Evolutionary conservation across 2,797 vertebrate genomes (phyloP).

Genomic region (Centropyge bicolor): DNA sequence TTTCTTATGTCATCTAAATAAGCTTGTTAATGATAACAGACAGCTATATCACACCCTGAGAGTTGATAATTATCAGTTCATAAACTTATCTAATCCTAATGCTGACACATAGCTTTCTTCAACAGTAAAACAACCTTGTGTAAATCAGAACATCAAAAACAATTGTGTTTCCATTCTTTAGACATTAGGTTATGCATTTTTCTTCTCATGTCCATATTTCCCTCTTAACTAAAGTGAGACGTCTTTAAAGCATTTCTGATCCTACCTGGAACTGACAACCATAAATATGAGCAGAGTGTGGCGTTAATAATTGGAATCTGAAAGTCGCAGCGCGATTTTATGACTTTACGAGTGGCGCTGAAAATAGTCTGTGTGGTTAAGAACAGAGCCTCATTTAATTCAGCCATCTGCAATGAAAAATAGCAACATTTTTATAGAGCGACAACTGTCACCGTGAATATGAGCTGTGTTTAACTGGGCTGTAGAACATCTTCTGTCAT

Average conservation of each 20-base stretch:
- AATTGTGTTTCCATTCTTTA: too few species aligned
- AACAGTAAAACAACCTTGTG: not conserved
- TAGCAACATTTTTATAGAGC: constrained; percentile 62
- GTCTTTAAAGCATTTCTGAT: constrained; percentile 1
- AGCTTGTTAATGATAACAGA: constrained; percentile 7
- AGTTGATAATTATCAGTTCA: constrained; percentile 25
- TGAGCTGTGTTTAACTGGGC: constrained; percentile 57
- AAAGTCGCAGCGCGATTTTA: constrained; percentile 36
- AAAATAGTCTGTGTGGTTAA: constrained; percentile 63
- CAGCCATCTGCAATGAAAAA: constrained; percentile 70
- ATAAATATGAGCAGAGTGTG: constrained; percentile 18
- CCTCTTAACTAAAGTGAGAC: not conserved
- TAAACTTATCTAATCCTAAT: constrained; percentile 2
- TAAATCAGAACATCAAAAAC: not conserved
- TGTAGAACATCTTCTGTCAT: constrained; percentile 45
- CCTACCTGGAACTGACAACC: not conserved
- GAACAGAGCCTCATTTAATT: constrained; percentile 64
- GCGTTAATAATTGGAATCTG: constrained; percentile 39
- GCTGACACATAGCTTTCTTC: constrained; percentile 7
- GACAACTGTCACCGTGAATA: constrained; percentile 61
- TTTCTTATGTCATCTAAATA: constrained; percentile 29
- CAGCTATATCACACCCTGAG: constrained; percentile 12
- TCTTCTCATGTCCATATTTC: not conserved
- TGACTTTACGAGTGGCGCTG: constrained; percentile 43
- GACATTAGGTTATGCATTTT: not conserved